Percentiles rank a stretch among this genome's conserved stretches.
Evolutionary conservation across 2,113 vertebrate genomes (phyloP).

Genomic region (Parus major): DNA sequence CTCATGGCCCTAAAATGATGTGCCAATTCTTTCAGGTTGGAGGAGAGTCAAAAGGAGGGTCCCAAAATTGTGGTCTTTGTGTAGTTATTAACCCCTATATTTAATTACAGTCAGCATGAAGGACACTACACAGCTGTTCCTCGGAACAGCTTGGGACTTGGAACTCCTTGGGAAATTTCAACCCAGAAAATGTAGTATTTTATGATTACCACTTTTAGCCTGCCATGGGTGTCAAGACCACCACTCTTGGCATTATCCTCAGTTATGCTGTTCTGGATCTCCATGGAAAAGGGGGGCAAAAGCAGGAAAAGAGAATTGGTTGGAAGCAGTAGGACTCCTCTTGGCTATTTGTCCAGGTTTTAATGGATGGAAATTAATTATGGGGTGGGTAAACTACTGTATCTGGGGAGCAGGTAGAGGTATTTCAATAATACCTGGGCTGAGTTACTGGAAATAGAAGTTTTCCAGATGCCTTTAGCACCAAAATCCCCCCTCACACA

Average conservation of each 20-base stretch:
- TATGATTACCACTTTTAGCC: rapidly evolving
- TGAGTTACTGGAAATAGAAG: background rate
- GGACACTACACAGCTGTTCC: background rate
- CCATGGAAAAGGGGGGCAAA: background rate
- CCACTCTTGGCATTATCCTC: background rate
- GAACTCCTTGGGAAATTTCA: background rate
- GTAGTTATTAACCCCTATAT: background rate
- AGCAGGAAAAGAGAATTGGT: no score
- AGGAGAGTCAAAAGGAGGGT: background rate
- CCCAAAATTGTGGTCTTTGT: background rate
- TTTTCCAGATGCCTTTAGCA: background rate
- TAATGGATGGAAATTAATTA: background rate
- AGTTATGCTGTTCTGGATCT: background rate
- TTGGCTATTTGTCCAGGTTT: background rate
- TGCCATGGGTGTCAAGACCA: rapidly evolving
- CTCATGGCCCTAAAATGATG: background rate
- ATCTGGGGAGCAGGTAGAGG: background rate
- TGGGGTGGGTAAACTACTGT: background rate
- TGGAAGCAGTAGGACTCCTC: background rate
- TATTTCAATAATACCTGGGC: rapidly evolving
- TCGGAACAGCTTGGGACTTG: background rate
- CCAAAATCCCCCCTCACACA: background rate
- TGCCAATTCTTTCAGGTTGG: background rate
- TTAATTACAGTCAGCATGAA: background rate
- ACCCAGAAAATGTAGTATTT: no score